phyloP scores from a whole-genome alignment of 2,113 vertebrate genomes.

The Zosterops borbonicus region DNA sequence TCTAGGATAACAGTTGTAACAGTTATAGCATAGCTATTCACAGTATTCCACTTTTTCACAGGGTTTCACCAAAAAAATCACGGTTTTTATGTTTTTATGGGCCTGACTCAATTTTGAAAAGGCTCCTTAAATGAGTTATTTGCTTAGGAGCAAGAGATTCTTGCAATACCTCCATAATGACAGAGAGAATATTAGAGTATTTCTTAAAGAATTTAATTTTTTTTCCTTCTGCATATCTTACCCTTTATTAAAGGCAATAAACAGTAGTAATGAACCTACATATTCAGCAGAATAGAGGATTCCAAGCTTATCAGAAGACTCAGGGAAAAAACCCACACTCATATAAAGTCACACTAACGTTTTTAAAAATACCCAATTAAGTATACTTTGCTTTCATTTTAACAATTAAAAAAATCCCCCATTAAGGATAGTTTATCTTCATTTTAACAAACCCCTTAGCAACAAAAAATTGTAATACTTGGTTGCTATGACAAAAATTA shows the following conservation, averaged over 20 bases:
- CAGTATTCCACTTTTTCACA: not conserved
- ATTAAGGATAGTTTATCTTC: constrained; percentile 48
- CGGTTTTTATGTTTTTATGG: not conserved
- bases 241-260: not conserved
- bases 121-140: not conserved
- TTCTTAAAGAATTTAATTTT: not conserved
- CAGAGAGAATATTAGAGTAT: not conserved
- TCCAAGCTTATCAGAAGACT: constrained; percentile 36
- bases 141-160: not conserved
- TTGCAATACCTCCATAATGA: not conserved
- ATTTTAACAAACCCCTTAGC: constrained; percentile 38
- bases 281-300: constrained; percentile 42
- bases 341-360: constrained; percentile 1
- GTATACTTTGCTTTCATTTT: constrained; percentile 2
- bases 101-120: not conserved
- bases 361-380: constrained; percentile 32
- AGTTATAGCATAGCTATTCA: not conserved
- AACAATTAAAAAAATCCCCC: not conserved
- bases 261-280: not conserved
- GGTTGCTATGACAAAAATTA: constrained; percentile 32
- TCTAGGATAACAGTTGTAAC: not conserved
- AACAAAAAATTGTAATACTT: not conserved
- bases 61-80: not conserved
- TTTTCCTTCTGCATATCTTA: not conserved
- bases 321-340: not conserved